phyloP scores from a whole-genome alignment of 1,140 invertebrate genomes.

The Psix sp. region DNA sequence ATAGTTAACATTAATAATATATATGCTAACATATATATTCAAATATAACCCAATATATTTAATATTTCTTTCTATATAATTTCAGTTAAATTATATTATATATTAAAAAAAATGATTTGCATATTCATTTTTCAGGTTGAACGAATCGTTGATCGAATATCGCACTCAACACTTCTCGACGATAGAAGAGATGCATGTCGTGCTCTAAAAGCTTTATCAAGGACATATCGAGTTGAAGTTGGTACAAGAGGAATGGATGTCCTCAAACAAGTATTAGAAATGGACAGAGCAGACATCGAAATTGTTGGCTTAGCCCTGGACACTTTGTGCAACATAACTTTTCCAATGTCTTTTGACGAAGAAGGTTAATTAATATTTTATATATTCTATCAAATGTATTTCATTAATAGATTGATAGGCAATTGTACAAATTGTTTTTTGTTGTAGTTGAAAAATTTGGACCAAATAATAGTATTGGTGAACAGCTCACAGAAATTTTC shows the following conservation, averaged over 20 bases:
- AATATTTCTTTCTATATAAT: too few species aligned
- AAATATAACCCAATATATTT: too few species aligned
- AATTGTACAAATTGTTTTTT: slow-evolving; percentile 3
- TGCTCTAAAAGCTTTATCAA: slow-evolving; percentile 94
- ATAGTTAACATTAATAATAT: too few species aligned
- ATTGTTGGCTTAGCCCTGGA: slow-evolving; percentile 94
- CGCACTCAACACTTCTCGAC: slow-evolving; percentile 94
- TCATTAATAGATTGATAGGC: neutral
- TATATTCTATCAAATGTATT: slow-evolving; percentile 1
- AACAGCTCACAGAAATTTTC: slow-evolving; percentile 99
- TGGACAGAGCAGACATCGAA: slow-evolving; percentile 92
- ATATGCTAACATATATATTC: too few species aligned
- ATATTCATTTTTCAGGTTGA: slow-evolving; percentile 95
- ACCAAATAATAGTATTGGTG: slow-evolving; percentile 80
- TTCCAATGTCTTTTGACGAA: slow-evolving; percentile 88
- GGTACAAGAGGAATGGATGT: slow-evolving; percentile 96
- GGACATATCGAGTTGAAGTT: slow-evolving; percentile 95
- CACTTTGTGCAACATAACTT: slow-evolving; percentile 93
- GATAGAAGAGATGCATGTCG: slow-evolving; percentile 97
- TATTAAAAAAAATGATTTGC: neutral
- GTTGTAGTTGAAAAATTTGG: slow-evolving; percentile 73
- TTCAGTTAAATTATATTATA: neutral
- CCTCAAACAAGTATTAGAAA: slow-evolving; percentile 87
- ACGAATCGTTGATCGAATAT: slow-evolving; percentile 92
- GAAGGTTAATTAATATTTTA: too few species aligned